A percentile compares a stretch with the other conserved stretches of the same genome.
These are phyloP conservation scores for Acleris sparsana DNA, from an alignment of 2,888 invertebrate genomes.

Conservation along the genomic window DNA sequence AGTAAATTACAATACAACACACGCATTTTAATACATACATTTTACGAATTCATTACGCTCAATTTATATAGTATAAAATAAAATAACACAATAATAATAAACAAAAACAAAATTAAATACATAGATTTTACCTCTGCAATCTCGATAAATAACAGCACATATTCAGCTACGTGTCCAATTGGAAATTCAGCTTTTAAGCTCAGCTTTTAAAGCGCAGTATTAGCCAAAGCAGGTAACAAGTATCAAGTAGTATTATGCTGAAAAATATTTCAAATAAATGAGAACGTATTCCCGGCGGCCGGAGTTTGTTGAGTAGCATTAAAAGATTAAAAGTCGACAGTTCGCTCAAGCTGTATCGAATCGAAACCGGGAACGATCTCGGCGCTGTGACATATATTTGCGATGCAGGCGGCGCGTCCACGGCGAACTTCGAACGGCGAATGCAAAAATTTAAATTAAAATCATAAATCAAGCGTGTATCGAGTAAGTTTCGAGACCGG, in stretches of 20 bases:
- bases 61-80: background rate
- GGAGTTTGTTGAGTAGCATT: slow-evolving; percentile 80
- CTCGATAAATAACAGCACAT: background rate
- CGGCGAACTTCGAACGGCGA: slow-evolving; percentile 77
- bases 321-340: slow-evolving; percentile 83
- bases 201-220: slow-evolving; percentile 4
- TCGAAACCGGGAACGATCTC: slow-evolving; percentile 72
- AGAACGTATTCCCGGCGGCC: slow-evolving; percentile 54
- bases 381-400: slow-evolving; percentile 77
- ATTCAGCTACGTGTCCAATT: slow-evolving; percentile 10
- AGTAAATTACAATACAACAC: too few relatives aligned
- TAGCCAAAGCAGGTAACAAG: slow-evolving; percentile 11
- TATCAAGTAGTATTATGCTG: slow-evolving; percentile 25
- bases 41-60: too few relatives aligned
- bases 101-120: background rate
- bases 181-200: background rate
- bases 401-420: slow-evolving; percentile 81
- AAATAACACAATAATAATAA: background rate
- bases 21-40: too few relatives aligned
- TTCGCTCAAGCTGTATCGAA: slow-evolving; percentile 76
- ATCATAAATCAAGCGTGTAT: slow-evolving; percentile 83
- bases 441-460: slow-evolving; percentile 85
- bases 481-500: slow-evolving; percentile 81
- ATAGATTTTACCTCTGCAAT: background rate
- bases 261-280: slow-evolving; percentile 60